Conservation (phyloP, 2,888 invertebrate species). For the Coecobrya sp. region DNA sequence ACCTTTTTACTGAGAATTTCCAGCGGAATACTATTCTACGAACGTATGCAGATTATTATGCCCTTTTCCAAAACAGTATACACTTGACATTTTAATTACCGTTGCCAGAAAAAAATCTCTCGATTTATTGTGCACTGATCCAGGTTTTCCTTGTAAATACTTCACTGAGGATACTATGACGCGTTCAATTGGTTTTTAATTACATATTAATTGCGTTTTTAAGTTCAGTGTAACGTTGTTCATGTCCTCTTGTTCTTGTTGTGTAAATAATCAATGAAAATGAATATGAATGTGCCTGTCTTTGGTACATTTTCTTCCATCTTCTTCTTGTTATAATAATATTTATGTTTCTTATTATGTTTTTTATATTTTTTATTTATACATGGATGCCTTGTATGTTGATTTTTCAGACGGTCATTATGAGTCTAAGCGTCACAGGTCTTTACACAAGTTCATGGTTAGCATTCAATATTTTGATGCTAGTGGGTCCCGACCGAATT, state of each 20-base stretch:
- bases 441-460: slow-evolving; percentile 89
- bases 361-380: neutral
- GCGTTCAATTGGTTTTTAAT: neutral
- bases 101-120: neutral
- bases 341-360: slow-evolving; percentile 24
- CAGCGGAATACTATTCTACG: no score
- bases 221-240: neutral
- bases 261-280: slow-evolving; percentile 23
- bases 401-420: slow-evolving; percentile 88
- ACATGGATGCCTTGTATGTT: neutral
- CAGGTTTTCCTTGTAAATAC: neutral
- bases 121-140: neutral
- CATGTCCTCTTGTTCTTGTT: slow-evolving; percentile 31
- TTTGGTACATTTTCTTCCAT: slow-evolving; percentile 80
- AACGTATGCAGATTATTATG: no score
- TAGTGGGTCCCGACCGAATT: slow-evolving; percentile 67
- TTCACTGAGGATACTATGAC: neutral
- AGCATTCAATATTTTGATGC: slow-evolving; percentile 87
- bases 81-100: neutral
- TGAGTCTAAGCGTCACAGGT: slow-evolving; percentile 89
- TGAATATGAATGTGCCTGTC: neutral
- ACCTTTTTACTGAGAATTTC: no score
- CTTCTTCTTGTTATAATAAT: neutral
- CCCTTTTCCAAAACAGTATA: neutral
- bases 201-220: neutral